Conservation (phyloP, 1,140 invertebrate species). For the Leptoteleia sp. region DNA sequence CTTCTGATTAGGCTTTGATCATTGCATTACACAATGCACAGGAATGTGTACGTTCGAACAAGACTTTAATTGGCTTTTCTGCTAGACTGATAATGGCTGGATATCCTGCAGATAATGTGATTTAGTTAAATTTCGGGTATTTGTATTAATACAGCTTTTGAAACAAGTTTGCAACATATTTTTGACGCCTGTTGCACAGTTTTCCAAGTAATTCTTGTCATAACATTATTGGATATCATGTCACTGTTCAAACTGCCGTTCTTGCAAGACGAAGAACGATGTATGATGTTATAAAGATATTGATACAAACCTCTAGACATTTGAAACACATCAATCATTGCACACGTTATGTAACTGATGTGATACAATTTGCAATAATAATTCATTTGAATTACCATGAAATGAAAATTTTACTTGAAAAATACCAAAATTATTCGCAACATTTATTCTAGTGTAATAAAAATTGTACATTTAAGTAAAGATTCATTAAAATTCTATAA, state of each 20-base stretch:
- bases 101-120: background rate
- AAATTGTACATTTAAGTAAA: too few species aligned
- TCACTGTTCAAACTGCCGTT: constrained; percentile 41
- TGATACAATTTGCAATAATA: too few species aligned
- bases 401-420: too few species aligned
- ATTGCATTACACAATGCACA: constrained; percentile 16
- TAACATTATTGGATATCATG: constrained; percentile 30
- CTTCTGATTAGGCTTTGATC: constrained; percentile 27
- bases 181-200: constrained; percentile 31
- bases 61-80: constrained; percentile 10
- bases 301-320: constrained; percentile 27
- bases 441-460: too few species aligned
- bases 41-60: constrained; percentile 1
- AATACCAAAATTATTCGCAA: too few species aligned
- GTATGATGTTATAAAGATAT: constrained; percentile 37
- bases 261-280: constrained; percentile 18
- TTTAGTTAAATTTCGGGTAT: background rate
- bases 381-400: too few species aligned
- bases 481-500: too few species aligned
- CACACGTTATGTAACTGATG: background rate
- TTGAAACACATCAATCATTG: constrained; percentile 14
- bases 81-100: background rate
- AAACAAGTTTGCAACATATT: constrained; percentile 16
- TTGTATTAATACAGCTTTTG: background rate
- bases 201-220: constrained; percentile 32